Percentiles rank a stretch among this genome's conserved stretches.
Conservation (phyloP, 2,888 invertebrate species). For the Amphipyra berbera region DNA sequence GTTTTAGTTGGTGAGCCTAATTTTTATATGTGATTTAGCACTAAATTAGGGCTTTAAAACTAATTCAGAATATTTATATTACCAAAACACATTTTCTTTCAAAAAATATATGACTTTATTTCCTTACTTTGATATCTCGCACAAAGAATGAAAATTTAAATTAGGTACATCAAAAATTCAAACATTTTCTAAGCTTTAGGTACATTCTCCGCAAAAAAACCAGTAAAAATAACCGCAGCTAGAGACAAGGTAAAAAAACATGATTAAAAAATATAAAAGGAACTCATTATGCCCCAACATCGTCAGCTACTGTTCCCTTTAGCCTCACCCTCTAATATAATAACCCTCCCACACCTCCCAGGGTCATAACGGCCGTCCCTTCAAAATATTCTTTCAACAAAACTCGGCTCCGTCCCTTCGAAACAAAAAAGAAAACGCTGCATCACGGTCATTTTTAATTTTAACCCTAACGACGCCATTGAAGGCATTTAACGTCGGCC, state of each 20-base stretch:
- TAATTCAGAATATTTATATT: conserved; percentile 12
- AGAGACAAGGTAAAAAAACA: conserved; percentile 70
- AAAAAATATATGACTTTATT: not conserved
- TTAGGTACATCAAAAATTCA: conserved; percentile 1
- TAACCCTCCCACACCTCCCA: conserved; percentile 81
- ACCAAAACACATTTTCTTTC: not conserved
- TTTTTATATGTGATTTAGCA: conserved; percentile 6
- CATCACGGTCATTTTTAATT: conserved; percentile 89
- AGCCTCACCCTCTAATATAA: conserved; percentile 77
- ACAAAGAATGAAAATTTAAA: not conserved
- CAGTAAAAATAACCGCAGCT: conserved; percentile 45
- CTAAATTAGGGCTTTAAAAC: conserved; percentile 7
- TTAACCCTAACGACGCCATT: conserved; percentile 87
- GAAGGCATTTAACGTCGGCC: conserved; percentile 82
- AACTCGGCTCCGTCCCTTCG: conserved; percentile 77
- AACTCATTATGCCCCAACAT: conserved; percentile 83
- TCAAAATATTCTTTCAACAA: conserved; percentile 87
- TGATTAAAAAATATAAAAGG: conserved; percentile 80
- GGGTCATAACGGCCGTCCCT: conserved; percentile 82
- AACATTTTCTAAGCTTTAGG: conserved; percentile 2
- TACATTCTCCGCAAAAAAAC: conserved; percentile 6
- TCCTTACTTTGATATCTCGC: not conserved
- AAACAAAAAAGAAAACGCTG: conserved; percentile 87
- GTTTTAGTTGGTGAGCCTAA: conserved; percentile 27
- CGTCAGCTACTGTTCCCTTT: conserved; percentile 77